phyloP scores from a whole-genome alignment of 2,888 invertebrate species.

The Oeneis ivallda region DNA sequence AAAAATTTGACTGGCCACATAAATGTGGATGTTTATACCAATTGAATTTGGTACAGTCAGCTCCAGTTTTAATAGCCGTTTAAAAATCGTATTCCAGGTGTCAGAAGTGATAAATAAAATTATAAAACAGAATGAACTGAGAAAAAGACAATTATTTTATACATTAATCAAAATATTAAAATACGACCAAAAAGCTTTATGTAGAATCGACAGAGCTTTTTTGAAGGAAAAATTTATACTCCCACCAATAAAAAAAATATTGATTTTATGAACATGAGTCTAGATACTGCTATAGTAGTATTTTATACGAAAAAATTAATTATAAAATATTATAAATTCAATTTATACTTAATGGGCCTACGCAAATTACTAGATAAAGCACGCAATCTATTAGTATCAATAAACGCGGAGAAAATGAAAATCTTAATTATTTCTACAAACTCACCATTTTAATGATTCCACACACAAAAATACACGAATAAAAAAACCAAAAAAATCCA shows the following conservation, averaged over 20 bases:
- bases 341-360: no score
- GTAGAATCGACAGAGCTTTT: no score
- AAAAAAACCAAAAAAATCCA: slow-evolving; percentile 41
- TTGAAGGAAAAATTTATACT: not conserved
- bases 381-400: not conserved
- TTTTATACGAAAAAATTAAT: not conserved
- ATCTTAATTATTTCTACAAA: slow-evolving; percentile 25
- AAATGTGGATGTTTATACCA: no score
- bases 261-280: no score
- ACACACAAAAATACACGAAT: slow-evolving; percentile 48
- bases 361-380: not conserved
- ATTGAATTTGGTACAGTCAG: no score
- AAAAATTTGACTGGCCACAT: no score
- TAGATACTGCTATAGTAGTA: no score
- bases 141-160: not conserved
- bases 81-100: no score
- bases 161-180: not conserved
- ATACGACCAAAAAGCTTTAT: not conserved
- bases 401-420: not conserved
- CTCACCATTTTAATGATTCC: slow-evolving; percentile 69
- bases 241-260: not conserved
- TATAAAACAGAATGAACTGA: no score
- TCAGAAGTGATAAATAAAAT: no score
- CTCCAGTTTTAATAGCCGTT: no score
- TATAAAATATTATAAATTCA: not conserved